Base-by-base conservation (phyloP, 2,888 invertebrate species). In the Plebejus anna region DNA sequence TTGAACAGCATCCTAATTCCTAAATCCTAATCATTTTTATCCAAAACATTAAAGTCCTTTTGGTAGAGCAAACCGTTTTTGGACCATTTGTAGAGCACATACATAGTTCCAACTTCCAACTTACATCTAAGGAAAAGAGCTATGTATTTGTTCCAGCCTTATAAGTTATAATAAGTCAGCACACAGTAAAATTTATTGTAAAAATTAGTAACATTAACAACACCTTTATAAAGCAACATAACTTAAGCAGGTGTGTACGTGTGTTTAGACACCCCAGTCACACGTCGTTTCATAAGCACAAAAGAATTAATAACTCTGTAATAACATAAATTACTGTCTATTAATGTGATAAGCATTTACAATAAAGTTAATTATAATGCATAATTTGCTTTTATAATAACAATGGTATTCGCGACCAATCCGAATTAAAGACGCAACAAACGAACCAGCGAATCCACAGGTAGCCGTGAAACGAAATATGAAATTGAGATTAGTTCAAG, bases 401-500 rank as follows among this genome's bases (percentile, higher is more conserved):
- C 28, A 11, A 32, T 6, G 4, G 66, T 66, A 66, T 28, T 32
- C 66, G 66, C 13, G 22, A 32, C 5, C 13, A 32, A 66, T 13
- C 5, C 32, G 61, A 61, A 61, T 61, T 9, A 3, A 28, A 61
- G 28, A 11, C 22, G 61, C 22, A 61, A 61, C 32, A 66, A 72
- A 72, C 22, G 47, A 71, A 71, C 42, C 13, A 38, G 22, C 38
- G 11, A 72, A 72, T 72, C 28, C 32, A 73, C 55, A 73, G 72
- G 73, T 73, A 73, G 28, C 55, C 47, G 32, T 73, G 28, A 73
- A 73, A 73, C 32, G 32, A 16, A 22, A 77, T 76, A 80, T 75
- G 70, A 76, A 47, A 75, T 71, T 72, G 79, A 73, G 79, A 80
- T 82, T 80, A 79, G 79, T 79, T 78, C 78, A 78, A 79, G 77